phyloP scores from a whole-genome alignment of 1,140 invertebrate species.

The Conus betulinus region DNA sequence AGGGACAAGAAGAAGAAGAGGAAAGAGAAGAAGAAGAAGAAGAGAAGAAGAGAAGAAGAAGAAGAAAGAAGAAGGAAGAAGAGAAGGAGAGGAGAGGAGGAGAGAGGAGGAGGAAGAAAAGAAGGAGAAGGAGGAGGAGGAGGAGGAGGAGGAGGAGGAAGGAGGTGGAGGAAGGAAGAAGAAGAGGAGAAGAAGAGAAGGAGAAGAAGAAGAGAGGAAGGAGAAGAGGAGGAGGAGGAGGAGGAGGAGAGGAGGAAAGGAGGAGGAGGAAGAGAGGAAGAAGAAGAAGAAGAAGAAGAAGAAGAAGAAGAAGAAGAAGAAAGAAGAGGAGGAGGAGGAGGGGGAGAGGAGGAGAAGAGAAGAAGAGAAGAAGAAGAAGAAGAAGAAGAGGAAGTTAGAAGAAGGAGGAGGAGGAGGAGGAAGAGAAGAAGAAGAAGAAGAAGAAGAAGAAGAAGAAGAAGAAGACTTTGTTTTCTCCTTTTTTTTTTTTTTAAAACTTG shows the following conservation, averaged over 20 bases:
- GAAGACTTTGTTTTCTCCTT: too few species aligned
- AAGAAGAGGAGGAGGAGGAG: too few species aligned
- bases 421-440: too few species aligned
- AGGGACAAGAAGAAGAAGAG: background rate
- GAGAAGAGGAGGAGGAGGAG: background rate
- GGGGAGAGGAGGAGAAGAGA: too few species aligned
- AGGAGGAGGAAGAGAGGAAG: background rate
- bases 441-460: too few species aligned
- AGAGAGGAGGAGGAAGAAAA: background rate
- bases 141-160: background rate
- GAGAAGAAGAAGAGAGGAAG: background rate
- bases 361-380: too few species aligned
- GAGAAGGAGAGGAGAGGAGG: background rate
- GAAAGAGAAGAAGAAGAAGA: background rate
- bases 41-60: constrained; percentile 6
- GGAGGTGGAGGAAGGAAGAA: background rate
- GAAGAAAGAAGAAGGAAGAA: background rate
- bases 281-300: background rate
- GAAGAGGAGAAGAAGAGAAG: too few species aligned
- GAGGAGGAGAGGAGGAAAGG: background rate
- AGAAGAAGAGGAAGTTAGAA: too few species aligned
- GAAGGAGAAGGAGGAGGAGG: background rate
- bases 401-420: too few species aligned
- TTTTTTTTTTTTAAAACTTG: too few species aligned
- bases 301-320: too few species aligned